Conservation (phyloP, 2,113 vertebrate genomes). For the Python bivittatus region DNA sequence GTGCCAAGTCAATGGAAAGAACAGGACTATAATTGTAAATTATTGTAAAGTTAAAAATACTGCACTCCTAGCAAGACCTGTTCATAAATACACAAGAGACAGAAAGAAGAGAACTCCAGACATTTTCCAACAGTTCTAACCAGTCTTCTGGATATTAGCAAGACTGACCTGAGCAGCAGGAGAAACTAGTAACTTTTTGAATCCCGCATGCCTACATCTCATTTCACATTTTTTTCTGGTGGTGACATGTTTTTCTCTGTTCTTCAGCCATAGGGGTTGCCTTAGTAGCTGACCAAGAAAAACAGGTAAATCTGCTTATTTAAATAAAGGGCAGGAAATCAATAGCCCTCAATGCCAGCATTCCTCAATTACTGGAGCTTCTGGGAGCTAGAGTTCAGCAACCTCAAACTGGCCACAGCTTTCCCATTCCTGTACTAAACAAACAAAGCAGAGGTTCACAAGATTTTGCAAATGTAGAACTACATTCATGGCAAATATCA, state of each 20-base stretch:
- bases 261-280: not conserved
- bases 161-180: conserved; percentile 3
- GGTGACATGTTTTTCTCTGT: not conserved
- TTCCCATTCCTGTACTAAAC: not conserved
- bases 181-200: not conserved
- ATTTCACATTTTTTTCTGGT: not conserved
- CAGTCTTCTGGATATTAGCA: conserved; percentile 35
- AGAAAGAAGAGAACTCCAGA: conserved; percentile 32
- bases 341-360: not conserved
- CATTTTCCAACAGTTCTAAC: conserved; percentile 15
- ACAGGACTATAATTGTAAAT: conserved; percentile 66
- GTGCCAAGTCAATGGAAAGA: conserved; percentile 64
- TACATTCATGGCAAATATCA: not conserved
- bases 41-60: conserved; percentile 63
- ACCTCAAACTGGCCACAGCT: not conserved
- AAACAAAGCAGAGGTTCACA: not conserved
- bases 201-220: not conserved
- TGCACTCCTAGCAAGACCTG: conserved; percentile 45
- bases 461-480: not conserved
- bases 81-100: conserved; percentile 37
- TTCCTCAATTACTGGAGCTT: not conserved
- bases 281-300: not conserved
- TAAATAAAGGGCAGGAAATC: not conserved
- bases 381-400: not conserved
- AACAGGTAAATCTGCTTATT: not conserved